phyloP scores from a whole-genome alignment of 2,888 invertebrate species.

The Agonopterix alstromeriana region DNA sequence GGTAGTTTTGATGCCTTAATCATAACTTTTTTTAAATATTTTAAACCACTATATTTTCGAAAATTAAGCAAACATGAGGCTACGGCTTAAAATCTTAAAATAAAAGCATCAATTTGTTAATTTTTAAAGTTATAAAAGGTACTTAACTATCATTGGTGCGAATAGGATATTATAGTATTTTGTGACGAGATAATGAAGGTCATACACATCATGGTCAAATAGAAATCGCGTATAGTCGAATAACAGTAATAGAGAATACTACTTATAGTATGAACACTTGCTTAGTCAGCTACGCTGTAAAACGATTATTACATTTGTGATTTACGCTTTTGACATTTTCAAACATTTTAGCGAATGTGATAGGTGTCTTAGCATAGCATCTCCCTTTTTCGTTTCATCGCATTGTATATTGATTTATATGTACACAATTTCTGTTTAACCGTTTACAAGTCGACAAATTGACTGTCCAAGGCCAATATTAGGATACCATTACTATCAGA shows the following conservation, averaged over 20 bases:
- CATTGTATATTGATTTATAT: too few relatives aligned
- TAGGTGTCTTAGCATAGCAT: too few relatives aligned
- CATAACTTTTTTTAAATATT: too few relatives aligned
- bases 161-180: constrained; percentile 11
- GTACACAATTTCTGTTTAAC: too few relatives aligned
- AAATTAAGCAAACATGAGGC: background rate
- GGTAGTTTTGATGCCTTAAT: too few relatives aligned
- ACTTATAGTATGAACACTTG: background rate
- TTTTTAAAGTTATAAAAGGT: constrained; percentile 4
- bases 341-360: too few relatives aligned
- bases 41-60: background rate
- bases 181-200: constrained; percentile 1
- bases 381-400: too few relatives aligned
- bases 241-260: background rate
- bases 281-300: background rate
- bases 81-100: background rate
- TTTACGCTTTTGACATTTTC: too few relatives aligned
- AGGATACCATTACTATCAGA: too few relatives aligned
- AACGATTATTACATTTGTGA: too few relatives aligned
- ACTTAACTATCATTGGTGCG: constrained; percentile 15
- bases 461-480: too few relatives aligned
- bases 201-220: background rate
- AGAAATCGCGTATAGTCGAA: background rate
- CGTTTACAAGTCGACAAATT: too few relatives aligned
- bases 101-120: background rate